A percentile compares a stretch with the other conserved stretches of the same genome.
Evolutionary conservation across 2,888 invertebrate species (phyloP).

Genomic region (Holacanthella duospinosa): DNA sequence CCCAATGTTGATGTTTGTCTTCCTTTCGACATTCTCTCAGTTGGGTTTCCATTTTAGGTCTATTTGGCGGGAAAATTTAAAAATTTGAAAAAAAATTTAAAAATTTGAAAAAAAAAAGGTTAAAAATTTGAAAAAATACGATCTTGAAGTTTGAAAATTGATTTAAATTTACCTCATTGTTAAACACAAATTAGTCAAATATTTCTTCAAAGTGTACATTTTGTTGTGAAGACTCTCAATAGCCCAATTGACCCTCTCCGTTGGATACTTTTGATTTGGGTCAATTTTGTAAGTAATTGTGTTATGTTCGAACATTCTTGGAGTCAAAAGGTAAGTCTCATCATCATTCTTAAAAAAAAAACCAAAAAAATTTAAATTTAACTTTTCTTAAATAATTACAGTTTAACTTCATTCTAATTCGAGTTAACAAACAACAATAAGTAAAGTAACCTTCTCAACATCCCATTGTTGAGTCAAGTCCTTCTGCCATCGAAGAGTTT

Average conservation of each 20-base stretch:
- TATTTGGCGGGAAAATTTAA: background rate
- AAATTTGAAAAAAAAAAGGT: too few species aligned
- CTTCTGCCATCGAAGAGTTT: constrained; percentile 7
- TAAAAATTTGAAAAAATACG: too few species aligned
- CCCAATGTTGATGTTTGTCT: constrained; percentile 1
- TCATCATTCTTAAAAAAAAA: constrained; percentile 5
- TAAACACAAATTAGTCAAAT: background rate
- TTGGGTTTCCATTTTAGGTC: constrained; percentile 1
- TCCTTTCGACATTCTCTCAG: background rate
- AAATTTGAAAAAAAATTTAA: background rate
- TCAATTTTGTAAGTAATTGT: background rate
- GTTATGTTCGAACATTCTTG: background rate
- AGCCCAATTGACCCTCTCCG: background rate
- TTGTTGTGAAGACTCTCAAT: constrained; percentile 5
- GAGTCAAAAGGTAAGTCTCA: constrained; percentile 5
- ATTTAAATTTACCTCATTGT: constrained; percentile 5
- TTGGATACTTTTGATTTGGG: background rate
- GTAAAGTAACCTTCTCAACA: constrained; percentile 11
- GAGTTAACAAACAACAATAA: too few species aligned
- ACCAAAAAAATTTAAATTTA: background rate
- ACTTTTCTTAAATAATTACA: too few species aligned
- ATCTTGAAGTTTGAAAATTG: background rate
- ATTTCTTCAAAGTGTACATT: constrained; percentile 2
- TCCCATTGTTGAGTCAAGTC: constrained; percentile 10
- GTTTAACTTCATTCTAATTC: too few species aligned